Conservation (phyloP, 2,797 vertebrate genomes). For the Anabacerthia variegaticeps region DNA sequence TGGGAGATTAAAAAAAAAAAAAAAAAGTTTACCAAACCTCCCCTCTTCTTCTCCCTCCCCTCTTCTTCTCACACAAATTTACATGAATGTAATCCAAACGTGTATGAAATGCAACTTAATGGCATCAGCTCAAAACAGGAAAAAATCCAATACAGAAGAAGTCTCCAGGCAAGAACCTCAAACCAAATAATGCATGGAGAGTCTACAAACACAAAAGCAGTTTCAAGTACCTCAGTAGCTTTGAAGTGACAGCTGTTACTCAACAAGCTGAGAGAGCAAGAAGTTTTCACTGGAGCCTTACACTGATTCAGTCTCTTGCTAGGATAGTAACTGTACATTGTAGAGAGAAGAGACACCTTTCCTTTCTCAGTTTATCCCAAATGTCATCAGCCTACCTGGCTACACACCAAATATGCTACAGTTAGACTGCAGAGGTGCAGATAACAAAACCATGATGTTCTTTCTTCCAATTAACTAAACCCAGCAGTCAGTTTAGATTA, state of each 20-base stretch:
- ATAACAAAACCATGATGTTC: background rate
- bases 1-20: background rate
- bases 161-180: background rate
- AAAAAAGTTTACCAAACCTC: background rate
- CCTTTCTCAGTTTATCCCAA: background rate
- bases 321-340: background rate
- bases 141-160: background rate
- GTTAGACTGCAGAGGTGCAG: background rate
- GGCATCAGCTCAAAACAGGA: background rate
- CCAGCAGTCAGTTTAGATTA: background rate
- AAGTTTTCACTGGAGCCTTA: background rate
- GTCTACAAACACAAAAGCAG: background rate
- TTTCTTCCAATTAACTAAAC: background rate
- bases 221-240: background rate
- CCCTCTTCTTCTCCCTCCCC: background rate
- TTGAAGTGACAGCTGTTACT: background rate
- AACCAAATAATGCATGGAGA: background rate
- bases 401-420: rapidly evolving
- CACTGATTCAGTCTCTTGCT: background rate
- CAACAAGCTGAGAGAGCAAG: background rate
- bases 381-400: background rate
- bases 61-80: background rate
- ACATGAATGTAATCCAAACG: background rate
- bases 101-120: background rate
- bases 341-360: background rate